Conservation (phyloP, 2,113 vertebrate genomes). For the Triplophysa tibetana region DNA sequence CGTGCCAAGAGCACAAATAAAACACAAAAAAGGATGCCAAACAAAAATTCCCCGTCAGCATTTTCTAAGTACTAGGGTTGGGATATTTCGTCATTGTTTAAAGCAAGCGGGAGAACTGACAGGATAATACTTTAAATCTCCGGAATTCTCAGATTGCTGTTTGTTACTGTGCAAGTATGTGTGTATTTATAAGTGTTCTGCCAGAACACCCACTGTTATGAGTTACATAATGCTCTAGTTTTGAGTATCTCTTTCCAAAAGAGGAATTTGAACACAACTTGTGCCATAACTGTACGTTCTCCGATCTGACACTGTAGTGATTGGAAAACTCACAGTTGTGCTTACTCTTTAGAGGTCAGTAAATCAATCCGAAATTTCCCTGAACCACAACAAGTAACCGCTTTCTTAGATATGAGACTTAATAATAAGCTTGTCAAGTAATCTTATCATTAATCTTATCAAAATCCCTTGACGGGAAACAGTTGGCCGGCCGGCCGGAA, state of each 20-base stretch:
- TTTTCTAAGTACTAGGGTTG: not conserved
- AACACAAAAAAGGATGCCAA: not conserved
- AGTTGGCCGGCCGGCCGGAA: not conserved
- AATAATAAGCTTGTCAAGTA: not conserved
- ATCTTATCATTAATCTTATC: not conserved
- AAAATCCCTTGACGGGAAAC: not conserved
- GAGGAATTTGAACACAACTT: not conserved
- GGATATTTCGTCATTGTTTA: constrained; percentile 3
- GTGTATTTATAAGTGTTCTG: constrained; percentile 1
- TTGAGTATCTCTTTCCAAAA: not conserved
- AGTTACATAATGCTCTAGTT: constrained; percentile 12
- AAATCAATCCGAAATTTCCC: not conserved
- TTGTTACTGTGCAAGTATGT: not conserved
- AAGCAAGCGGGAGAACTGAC: constrained; percentile 5
- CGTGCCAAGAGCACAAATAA: not conserved
- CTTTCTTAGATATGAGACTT: no score
- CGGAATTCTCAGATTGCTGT: not conserved
- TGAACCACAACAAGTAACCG: not conserved
- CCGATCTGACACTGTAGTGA: not conserved
- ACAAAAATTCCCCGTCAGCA: constrained; percentile 17
- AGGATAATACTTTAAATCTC: not conserved
- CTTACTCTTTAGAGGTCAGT: not conserved
- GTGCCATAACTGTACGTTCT: not conserved
- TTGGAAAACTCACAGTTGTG: not conserved
- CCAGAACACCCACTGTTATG: constrained; percentile 18